Evolutionary conservation across 2,113 vertebrate species (phyloP).

Genomic region (Malurus elegans): DNA sequence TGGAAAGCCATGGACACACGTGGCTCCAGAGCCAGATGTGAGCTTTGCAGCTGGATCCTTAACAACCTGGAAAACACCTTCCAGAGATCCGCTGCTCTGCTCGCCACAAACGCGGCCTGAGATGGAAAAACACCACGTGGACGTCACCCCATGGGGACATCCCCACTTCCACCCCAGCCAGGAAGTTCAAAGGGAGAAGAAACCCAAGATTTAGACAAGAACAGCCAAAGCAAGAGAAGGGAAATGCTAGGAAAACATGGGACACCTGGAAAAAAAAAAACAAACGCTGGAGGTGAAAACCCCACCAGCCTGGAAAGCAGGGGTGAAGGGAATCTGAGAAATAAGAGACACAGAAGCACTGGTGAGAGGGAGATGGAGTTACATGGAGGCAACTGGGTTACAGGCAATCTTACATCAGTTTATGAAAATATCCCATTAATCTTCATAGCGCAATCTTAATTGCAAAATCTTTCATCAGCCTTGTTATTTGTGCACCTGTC

Average conservation of each 20-base stretch:
- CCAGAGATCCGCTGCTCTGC: background rate
- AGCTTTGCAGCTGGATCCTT: background rate
- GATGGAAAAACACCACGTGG: fast-evolving
- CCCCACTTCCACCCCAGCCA: background rate
- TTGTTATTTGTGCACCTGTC: conserved; percentile 76
- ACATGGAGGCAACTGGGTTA: conserved; percentile 30
- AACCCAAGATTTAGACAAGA: background rate
- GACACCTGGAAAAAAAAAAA: background rate
- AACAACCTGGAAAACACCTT: background rate
- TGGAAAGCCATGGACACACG: background rate
- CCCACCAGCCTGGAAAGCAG: background rate
- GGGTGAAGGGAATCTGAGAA: background rate
- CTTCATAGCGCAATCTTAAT: conserved; percentile 75
- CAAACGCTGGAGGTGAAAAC: background rate
- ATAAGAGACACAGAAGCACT: background rate
- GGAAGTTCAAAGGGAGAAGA: background rate
- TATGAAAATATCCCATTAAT: conserved; percentile 75
- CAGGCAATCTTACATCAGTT: conserved; percentile 66
- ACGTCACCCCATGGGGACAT: fast-evolving
- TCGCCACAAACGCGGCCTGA: background rate
- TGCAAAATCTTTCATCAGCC: conserved; percentile 76
- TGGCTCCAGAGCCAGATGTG: background rate
- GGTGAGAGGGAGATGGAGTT: background rate
- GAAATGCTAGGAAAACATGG: background rate
- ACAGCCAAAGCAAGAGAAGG: background rate